Evolutionary conservation across 1,140 invertebrate species (phyloP), one percentile per base, ranked within the genome.

Genomic region (Drosophila arawakana): DNA sequence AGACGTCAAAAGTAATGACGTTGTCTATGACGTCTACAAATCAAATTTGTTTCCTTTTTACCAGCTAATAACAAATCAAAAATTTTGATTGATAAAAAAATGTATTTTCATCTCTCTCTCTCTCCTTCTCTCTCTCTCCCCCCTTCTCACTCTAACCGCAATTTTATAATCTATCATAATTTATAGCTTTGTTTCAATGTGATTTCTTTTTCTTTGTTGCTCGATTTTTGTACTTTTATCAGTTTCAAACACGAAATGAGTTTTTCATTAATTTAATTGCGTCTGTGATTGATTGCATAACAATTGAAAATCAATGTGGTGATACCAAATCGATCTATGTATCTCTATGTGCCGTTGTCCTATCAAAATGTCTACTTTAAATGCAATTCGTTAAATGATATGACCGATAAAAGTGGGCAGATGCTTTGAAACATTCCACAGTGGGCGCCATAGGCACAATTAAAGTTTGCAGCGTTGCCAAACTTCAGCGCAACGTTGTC

Each of bases 211-310:
- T 41, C 41, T 50, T 52, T 41, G 7, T 15, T 52, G 25, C 35
- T 7, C 8, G 50, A 21, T 63, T 43, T 15, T 35, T 39, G 25
- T 9, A 11, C 10, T 46, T 50, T 72, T 73, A 72, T 72, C 70
- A 67, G 62, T 46, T 25, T 35, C 70, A 59, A 60, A 69, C 71
- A 73, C 34, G 41, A 68, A 60, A 73, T 73, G 65, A 69, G 65
- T 73, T 68, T 69, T 44, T 67, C 62, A 73, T 68, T 73, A 73
- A 61, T 69, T 68, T 69, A 55, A 73, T 73, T 68, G 55, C 55
- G 15, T 7, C 34, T 60, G 25, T 65, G 59, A 78, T 66, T 49
- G 52, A 76, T 76, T 79, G 68, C 30, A 75, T 63, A 63, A 62
- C 13, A 15, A 62, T 62, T 52, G 21, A 41, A 65, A 75, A 54